Percentiles rank a stretch among this genome's conserved stretches.
These are phyloP conservation scores for Gryon sp. DNA, from an alignment of 1,140 invertebrate genomes.

Conservation along the genomic window DNA sequence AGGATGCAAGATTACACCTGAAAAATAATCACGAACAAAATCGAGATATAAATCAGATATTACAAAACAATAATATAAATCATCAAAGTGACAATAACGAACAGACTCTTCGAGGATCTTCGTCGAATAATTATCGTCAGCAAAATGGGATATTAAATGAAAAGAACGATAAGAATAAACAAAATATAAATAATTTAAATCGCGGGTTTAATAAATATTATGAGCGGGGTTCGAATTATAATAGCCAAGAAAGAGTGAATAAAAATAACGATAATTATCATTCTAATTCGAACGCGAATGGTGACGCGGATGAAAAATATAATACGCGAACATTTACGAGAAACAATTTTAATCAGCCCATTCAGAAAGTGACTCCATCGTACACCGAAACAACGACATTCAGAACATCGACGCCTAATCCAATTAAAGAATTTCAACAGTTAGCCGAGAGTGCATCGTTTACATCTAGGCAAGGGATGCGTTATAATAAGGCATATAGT, in stretches of 20 bases:
- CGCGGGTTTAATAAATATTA: conserved; percentile 65
- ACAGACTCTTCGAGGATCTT: conserved; percentile 38
- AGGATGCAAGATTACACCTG: no score
- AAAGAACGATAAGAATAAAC: conserved; percentile 58
- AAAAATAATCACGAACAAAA: conserved; percentile 65
- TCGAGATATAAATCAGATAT: conserved; percentile 44
- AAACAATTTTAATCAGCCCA: conserved; percentile 55
- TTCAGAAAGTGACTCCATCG: conserved; percentile 67
- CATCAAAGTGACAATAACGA: conserved; percentile 54
- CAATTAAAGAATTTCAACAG: conserved; percentile 84
- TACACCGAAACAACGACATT: conserved; percentile 77
- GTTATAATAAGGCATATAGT: conserved; percentile 71
- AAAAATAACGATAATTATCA: conserved; percentile 68
- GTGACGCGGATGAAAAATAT: conserved; percentile 65
- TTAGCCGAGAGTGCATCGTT: conserved; percentile 87
- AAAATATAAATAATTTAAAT: conserved; percentile 61
- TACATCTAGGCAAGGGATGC: conserved; percentile 80
- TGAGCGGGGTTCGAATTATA: conserved; percentile 56
- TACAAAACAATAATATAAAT: conserved; percentile 64
- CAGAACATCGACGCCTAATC: conserved; percentile 69
- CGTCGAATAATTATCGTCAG: conserved; percentile 62
- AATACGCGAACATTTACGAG: conserved; percentile 51
- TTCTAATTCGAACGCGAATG: conserved; percentile 57
- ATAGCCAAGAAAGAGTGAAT: conserved; percentile 57
- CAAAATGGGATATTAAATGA: conserved; percentile 66